Evolutionary conservation across 1,140 invertebrate species (phyloP).

Genomic region (Portunus trituberculatus): DNA sequence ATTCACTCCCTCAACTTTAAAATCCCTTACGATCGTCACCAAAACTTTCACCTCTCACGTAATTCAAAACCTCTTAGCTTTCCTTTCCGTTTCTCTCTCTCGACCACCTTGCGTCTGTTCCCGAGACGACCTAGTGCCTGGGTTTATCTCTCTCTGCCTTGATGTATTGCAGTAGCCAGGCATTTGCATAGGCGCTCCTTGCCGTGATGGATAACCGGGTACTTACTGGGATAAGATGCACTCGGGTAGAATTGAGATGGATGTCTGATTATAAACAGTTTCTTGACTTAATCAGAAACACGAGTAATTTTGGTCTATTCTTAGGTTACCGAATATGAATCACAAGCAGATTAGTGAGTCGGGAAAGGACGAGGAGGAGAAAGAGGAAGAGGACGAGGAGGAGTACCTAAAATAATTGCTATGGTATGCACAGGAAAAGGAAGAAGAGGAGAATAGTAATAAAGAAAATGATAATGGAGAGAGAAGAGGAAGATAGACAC

Average conservation of each 20-base stretch:
- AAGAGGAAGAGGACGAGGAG: neutral
- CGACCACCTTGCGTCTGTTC: too few species aligned
- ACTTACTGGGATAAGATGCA: neutral
- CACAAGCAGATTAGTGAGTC: neutral
- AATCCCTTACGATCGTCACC: too few species aligned
- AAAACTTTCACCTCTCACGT: too few species aligned
- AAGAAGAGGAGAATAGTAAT: neutral
- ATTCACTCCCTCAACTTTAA: too few species aligned
- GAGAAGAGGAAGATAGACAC: too few species aligned
- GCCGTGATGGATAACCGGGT: neutral
- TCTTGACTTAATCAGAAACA: slow-evolving; percentile 53
- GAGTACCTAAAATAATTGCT: neutral
- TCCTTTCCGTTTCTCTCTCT: too few species aligned
- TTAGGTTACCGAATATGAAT: slow-evolving; percentile 18
- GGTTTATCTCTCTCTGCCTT: neutral
- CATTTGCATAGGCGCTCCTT: slow-evolving; percentile 34
- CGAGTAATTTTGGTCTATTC: neutral
- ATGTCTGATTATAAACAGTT: slow-evolving; percentile 46
- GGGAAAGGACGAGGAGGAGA: neutral
- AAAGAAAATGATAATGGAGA: too few species aligned
- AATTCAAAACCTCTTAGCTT: neutral
- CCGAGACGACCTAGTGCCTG: neutral
- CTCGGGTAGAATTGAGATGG: slow-evolving; percentile 30
- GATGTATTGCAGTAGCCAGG: slow-evolving; percentile 27
- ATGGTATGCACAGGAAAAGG: neutral